A percentile compares a stretch with the other conserved stretches of the same genome.
Evolutionary conservation across 1,140 invertebrate genomes (phyloP).

Genomic region (Scaptomyza hsui): DNA sequence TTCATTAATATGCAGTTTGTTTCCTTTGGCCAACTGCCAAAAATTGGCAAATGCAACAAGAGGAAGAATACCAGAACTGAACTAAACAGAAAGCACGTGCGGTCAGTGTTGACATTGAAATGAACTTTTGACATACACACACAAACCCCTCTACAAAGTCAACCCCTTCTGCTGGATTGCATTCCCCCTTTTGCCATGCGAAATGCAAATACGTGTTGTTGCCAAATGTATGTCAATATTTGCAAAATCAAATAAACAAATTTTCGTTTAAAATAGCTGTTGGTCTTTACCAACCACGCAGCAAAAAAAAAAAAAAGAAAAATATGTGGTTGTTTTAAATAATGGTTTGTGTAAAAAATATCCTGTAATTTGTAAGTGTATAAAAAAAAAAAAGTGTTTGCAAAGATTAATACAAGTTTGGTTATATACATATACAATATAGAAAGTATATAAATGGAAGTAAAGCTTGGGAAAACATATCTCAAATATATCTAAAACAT

Average conservation of each 20-base stretch:
- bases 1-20: slow-evolving; percentile 48
- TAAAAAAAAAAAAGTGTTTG: no score
- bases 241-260: slow-evolving; percentile 8
- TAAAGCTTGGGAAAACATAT: no score
- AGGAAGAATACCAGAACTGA: not conserved
- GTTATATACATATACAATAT: no score
- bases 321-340: no score
- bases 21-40: slow-evolving; percentile 29
- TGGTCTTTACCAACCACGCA: not conserved
- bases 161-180: not conserved
- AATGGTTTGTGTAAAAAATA: not conserved
- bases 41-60: slow-evolving; percentile 17
- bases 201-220: slow-evolving; percentile 15
- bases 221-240: slow-evolving; percentile 15
- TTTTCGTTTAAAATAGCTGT: slow-evolving; percentile 6
- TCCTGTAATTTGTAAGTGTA: no score
- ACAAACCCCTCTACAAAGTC: no score
- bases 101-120: slow-evolving; percentile 25
- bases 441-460: no score
- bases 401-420: no score
- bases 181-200: not conserved
- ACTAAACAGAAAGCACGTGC: slow-evolving; percentile 3
- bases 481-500: no score
- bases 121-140: not conserved
- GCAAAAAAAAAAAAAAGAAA: not conserved